Conservation (phyloP, 1,140 invertebrate species). For the Cecropterus lyciades region DNA sequence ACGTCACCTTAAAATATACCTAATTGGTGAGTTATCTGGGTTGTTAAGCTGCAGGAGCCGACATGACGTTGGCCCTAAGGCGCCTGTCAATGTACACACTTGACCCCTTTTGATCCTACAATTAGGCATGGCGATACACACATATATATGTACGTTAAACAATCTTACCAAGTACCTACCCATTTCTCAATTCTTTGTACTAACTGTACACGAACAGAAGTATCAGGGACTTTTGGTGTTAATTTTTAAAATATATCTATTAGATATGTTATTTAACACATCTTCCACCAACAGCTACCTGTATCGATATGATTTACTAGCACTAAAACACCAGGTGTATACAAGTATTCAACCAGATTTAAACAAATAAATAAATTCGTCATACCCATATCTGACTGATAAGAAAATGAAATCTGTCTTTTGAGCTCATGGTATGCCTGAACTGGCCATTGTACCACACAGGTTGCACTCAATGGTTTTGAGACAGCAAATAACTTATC, state of each 20-base stretch:
- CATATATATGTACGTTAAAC: slow-evolving; percentile 26
- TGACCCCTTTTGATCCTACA: slow-evolving; percentile 84
- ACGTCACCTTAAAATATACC: slow-evolving; percentile 49
- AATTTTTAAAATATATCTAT: too few relatives aligned
- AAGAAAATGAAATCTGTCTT: too few relatives aligned
- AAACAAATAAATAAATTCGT: too few relatives aligned
- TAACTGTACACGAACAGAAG: neutral
- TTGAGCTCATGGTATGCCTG: neutral
- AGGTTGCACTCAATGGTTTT: neutral
- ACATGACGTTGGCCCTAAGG: slow-evolving; percentile 79
- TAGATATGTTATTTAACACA: neutral
- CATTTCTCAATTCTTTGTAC: slow-evolving; percentile 11
- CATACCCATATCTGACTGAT: too few relatives aligned
- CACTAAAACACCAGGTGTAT: too few relatives aligned
- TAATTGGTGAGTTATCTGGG: slow-evolving; percentile 51
- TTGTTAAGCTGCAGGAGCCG: slow-evolving; percentile 47
- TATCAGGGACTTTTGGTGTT: neutral
- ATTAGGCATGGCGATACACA: slow-evolving; percentile 75
- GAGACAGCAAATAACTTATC: slow-evolving; percentile 12
- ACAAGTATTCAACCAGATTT: too few relatives aligned
- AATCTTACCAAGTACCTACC: slow-evolving; percentile 15
- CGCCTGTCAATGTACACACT: slow-evolving; percentile 82
- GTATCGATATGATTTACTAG: too few relatives aligned
- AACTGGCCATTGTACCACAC: neutral
- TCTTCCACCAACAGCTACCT: neutral